Percentiles rank a stretch among this genome's conserved stretches.
Evolutionary conservation across 1,140 invertebrate species (phyloP).

Genomic region (Araneus ventricosus): DNA sequence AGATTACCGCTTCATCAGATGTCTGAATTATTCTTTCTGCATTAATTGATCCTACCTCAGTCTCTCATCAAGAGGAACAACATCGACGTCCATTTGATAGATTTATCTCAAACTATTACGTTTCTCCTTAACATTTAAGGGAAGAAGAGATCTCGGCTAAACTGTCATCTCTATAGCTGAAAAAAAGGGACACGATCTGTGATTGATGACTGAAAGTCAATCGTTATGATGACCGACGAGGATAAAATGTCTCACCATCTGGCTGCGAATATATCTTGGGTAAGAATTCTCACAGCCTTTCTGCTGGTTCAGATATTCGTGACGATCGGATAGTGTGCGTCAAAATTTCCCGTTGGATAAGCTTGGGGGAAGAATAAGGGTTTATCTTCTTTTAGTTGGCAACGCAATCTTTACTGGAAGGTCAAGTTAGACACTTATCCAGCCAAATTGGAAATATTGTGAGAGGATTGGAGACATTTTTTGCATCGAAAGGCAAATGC

Average conservation of each 20-base stretch:
- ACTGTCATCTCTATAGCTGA: neutral
- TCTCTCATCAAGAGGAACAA: neutral
- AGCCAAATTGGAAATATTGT: neutral
- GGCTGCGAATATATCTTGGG: conserved; percentile 24
- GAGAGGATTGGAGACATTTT: neutral
- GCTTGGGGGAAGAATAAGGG: neutral
- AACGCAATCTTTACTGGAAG: neutral
- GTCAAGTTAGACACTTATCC: conserved; percentile 11
- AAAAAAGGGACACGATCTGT: neutral
- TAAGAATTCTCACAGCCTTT: neutral
- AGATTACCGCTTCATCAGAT: neutral
- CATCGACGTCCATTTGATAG: neutral
- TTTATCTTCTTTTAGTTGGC: neutral
- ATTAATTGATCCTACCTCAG: neutral
- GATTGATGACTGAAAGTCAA: conserved; percentile 63
- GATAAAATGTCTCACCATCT: conserved; percentile 47
- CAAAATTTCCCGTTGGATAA: neutral
- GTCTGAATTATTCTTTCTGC: neutral
- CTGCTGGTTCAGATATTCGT: neutral
- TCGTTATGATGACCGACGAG: conserved; percentile 15
- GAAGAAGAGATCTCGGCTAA: neutral
- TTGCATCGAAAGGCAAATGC: no score
- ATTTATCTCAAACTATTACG: neutral
- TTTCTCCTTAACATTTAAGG: conserved; percentile 24
- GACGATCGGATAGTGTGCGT: neutral